Conservation (phyloP, 1,140 invertebrate species). For the Drosophila suzukii region DNA sequence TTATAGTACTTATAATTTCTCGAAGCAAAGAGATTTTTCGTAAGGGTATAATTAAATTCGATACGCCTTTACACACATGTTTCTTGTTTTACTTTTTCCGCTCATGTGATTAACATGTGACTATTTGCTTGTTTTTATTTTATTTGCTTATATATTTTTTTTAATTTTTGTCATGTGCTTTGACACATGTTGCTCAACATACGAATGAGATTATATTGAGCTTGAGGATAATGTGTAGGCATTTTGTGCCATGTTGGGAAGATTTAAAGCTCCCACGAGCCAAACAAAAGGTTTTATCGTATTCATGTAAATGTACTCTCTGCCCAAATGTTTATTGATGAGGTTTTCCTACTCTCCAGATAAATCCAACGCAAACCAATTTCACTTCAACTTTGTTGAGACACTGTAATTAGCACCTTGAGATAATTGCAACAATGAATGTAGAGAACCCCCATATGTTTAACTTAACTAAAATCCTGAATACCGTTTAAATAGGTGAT, state of each 20-base stretch:
- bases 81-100: conserved; percentile 31
- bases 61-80: conserved; percentile 13
- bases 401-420: conserved; percentile 44
- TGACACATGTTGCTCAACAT: conserved; percentile 3
- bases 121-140: conserved; percentile 30
- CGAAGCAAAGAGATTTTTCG: neutral
- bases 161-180: conserved; percentile 34
- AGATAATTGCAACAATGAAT: conserved; percentile 12
- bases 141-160: conserved; percentile 25
- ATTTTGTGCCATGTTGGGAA: conserved; percentile 2
- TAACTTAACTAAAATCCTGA: neutral
- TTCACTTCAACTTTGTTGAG: neutral
- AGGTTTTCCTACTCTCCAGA: conserved; percentile 10
- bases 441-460: neutral
- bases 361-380: conserved; percentile 18
- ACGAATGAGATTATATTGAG: neutral
- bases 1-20: neutral
- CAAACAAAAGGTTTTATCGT: neutral
- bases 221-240: conserved; percentile 2
- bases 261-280: conserved; percentile 2
- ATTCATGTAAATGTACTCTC: neutral
- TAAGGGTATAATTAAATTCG: conserved; percentile 17
- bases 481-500: neutral
- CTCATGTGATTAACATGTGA: conserved; percentile 53
- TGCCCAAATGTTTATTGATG: neutral